phyloP scores from a whole-genome alignment of 2,888 invertebrate genomes.

The Cephus spinipes region DNA sequence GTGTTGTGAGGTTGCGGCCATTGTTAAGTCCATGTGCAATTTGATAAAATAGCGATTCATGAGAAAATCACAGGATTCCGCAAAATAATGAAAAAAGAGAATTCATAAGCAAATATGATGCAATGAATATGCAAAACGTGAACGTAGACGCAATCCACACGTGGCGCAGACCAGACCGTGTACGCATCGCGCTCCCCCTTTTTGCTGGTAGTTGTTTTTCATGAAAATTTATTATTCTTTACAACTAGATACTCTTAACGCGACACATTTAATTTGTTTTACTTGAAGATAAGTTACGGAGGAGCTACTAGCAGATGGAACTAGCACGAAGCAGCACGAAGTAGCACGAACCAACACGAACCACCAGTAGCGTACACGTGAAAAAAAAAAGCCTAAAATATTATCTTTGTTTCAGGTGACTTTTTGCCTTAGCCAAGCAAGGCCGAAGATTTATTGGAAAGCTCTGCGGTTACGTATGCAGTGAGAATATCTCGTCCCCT shows the following conservation, averaged over 20 bases:
- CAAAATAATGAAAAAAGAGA: too few species aligned
- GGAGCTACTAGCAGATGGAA: background rate
- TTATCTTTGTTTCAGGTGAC: conserved; percentile 13
- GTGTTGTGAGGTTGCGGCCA: too few species aligned
- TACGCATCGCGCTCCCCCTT: background rate
- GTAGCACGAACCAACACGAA: background rate
- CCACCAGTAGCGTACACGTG: background rate
- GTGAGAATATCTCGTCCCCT: conserved; percentile 24
- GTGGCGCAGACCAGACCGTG: too few species aligned
- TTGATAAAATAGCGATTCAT: too few species aligned
- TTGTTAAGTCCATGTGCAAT: too few species aligned
- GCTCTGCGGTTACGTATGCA: conserved; percentile 26
- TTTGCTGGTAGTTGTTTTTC: conserved; percentile 36
- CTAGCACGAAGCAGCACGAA: too few species aligned
- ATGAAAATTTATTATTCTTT: conserved; percentile 45
- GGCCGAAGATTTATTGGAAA: conserved; percentile 8
- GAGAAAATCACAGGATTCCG: too few species aligned
- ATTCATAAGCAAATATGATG: too few species aligned
- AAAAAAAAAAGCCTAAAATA: conserved; percentile 11
- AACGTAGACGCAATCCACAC: too few species aligned
- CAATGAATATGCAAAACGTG: too few species aligned
- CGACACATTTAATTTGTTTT: conserved; percentile 39
- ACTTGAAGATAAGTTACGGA: conserved; percentile 13
- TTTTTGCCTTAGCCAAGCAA: conserved; percentile 6
- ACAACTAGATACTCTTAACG: conserved; percentile 34